Percentiles rank a stretch among this genome's conserved stretches.
Conservation (phyloP, 2,113 vertebrate species). For the Promerops cafer region DNA sequence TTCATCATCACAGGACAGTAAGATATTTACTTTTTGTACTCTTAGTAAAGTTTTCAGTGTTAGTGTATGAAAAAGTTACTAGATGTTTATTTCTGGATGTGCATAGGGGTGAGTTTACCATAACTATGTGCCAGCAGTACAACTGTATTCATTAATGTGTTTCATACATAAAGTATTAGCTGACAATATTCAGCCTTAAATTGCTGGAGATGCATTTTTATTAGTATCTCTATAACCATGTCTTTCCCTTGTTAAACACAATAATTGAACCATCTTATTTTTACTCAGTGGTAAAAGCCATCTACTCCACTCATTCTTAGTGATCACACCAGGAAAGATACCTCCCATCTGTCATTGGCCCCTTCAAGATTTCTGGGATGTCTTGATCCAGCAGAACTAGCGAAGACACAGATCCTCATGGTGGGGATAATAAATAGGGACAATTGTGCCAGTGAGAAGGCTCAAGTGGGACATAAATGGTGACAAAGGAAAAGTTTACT, state of each 20-base stretch:
- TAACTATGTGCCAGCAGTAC: neutral
- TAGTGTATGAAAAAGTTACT: neutral
- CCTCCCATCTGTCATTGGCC: neutral
- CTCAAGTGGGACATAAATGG: neutral
- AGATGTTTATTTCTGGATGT: neutral
- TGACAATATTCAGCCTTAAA: neutral
- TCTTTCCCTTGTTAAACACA: neutral
- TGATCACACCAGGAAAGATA: neutral
- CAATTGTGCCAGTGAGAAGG: neutral
- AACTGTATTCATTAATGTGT: neutral
- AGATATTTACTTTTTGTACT: neutral
- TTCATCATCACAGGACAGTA: neutral
- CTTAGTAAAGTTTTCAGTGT: neutral
- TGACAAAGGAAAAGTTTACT: neutral
- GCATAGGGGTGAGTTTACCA: neutral
- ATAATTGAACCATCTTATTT: neutral
- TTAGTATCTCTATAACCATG: neutral
- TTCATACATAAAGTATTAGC: neutral
- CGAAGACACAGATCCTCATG: neutral
- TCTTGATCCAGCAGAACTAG: neutral
- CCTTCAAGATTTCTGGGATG: neutral
- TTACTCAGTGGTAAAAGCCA: neutral
- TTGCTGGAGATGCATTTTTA: neutral
- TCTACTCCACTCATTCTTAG: neutral
- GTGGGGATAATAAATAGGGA: conserved; percentile 16